Percentiles rank a stretch among this genome's conserved stretches.
Evolutionary conservation across 2,113 vertebrate genomes (phyloP).

Genomic region (Coturnix japonica): DNA sequence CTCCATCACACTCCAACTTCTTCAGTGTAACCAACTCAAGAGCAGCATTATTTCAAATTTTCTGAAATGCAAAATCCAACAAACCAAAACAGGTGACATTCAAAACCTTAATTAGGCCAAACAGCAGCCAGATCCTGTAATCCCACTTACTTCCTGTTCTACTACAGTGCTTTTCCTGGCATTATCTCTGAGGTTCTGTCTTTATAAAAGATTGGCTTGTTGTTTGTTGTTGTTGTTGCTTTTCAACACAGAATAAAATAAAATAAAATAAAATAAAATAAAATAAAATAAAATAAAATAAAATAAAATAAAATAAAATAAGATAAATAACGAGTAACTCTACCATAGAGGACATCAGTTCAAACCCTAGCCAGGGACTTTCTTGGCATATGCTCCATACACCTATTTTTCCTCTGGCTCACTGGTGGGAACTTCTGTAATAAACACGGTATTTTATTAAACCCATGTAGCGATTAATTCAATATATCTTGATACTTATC

Average conservation of each 20-base stretch:
- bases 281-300: background rate
- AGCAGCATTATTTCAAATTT: background rate
- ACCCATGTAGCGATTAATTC: background rate
- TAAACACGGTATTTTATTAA: background rate
- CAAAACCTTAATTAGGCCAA: background rate
- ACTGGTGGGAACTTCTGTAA: background rate
- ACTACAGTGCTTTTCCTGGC: fast-evolving
- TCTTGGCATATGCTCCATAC: background rate
- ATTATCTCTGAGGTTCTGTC: background rate
- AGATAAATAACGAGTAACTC: background rate
- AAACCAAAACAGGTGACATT: background rate
- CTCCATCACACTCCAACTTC: background rate
- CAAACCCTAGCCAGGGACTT: background rate
- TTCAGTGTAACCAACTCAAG: background rate
- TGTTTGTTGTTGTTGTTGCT: background rate
- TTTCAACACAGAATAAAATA: background rate
- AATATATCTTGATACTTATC: background rate
- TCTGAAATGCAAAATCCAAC: background rate
- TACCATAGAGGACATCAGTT: fast-evolving
- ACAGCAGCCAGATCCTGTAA: background rate
- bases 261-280: background rate
- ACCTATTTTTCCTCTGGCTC: background rate
- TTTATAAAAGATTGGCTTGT: background rate
- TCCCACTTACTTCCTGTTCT: background rate
- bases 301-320: background rate